A percentile compares a stretch with the other conserved stretches of the same genome.
Conservation (phyloP, 2,113 vertebrate species). For the Trogon surrucura region DNA sequence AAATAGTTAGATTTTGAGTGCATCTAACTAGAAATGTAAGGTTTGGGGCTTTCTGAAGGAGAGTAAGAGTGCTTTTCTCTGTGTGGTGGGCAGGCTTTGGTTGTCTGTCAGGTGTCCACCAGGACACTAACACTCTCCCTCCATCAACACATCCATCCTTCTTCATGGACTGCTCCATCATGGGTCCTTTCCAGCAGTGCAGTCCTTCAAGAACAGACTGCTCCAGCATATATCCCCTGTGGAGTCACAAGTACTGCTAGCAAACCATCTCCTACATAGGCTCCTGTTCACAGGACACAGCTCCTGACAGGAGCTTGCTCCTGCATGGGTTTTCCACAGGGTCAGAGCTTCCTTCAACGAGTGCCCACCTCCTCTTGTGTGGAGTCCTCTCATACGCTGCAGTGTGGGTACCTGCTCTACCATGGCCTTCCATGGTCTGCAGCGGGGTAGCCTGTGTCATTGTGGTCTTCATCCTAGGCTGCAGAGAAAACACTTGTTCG, state of each 20-base stretch:
- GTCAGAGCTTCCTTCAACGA: neutral
- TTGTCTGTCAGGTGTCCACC: neutral
- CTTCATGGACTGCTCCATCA: neutral
- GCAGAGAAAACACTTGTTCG: neutral
- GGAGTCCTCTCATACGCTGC: neutral
- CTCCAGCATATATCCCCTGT: accelerated
- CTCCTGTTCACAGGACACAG: neutral
- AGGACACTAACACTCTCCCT: neutral
- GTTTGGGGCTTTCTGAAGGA: neutral
- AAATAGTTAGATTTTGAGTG: neutral
- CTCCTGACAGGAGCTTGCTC: neutral
- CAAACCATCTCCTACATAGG: neutral
- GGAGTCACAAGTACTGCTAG: neutral
- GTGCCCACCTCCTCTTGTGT: accelerated
- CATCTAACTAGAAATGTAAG: neutral
- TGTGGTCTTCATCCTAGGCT: accelerated
- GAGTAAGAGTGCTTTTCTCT: neutral
- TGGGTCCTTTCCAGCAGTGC: accelerated
- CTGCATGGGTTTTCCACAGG: accelerated
- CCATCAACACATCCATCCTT: neutral
- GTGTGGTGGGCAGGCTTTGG: neutral
- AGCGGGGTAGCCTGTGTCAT: accelerated
- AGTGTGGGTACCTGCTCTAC: neutral
- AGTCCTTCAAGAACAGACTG: neutral
- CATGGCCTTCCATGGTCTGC: neutral